Evolutionary conservation across 2,888 invertebrate genomes (phyloP).

Genomic region (Nasonovia ribisnigri): DNA sequence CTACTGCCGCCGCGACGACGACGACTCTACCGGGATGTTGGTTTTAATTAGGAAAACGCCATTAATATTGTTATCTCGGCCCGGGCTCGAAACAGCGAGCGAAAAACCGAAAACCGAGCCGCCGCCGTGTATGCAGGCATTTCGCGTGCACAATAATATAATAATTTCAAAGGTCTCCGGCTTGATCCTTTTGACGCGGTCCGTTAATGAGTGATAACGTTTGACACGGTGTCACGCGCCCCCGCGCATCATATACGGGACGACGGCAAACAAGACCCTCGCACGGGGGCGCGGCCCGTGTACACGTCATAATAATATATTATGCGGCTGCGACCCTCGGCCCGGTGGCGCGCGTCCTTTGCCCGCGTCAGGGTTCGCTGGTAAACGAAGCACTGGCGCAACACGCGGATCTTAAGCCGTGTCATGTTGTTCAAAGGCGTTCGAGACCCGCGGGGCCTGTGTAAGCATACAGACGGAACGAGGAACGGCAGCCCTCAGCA

Average conservation of each 20-base stretch:
- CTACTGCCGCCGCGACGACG: background rate
- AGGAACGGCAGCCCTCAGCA: background rate
- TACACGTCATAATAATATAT: background rate
- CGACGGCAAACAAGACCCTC: background rate
- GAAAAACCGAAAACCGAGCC: background rate
- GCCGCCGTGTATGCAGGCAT: too few relatives aligned
- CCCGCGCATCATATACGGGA: background rate
- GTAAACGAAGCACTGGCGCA: background rate
- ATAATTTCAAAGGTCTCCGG: background rate
- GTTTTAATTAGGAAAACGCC: conserved; percentile 63
- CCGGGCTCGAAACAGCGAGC: background rate
- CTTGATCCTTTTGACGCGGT: background rate
- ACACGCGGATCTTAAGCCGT: background rate
- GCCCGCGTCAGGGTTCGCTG: background rate
- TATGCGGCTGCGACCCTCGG: background rate
- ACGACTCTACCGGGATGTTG: conserved; percentile 54
- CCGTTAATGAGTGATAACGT: background rate
- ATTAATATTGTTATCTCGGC: conserved; percentile 46
- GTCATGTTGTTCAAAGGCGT: background rate
- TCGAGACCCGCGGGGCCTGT: background rate
- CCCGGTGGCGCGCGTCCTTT: background rate
- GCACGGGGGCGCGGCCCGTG: background rate
- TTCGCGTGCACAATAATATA: too few relatives aligned
- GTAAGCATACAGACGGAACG: too few relatives aligned
- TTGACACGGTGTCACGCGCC: background rate